Base-by-base conservation (phyloP, 2,797 vertebrate species). In the Lithobates sylvaticus region DNA sequence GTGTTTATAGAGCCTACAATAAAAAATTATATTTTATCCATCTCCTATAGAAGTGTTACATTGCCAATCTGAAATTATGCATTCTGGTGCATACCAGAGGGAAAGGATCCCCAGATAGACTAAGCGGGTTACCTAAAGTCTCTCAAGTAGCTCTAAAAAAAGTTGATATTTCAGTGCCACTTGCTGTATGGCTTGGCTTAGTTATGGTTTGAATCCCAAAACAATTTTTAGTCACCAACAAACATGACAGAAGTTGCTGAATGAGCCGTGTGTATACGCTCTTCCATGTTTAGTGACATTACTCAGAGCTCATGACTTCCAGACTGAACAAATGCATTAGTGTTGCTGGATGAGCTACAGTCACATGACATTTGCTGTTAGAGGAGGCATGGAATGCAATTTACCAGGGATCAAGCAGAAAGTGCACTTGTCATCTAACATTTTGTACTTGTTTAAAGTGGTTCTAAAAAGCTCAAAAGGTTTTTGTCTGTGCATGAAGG, bases 281-380 rank as follows among this genome's bases (percentile, higher is more conserved):
- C 34, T 21, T 23, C 23, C 16, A 72, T 42, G 13, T 65, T 44
- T 68, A 5, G 58, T 47, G 58, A 39, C 34, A 32, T 83, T 67
- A 54, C 10, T 75, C 82, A 76, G n/a, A 69, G 42, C 32, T 58
- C n/a, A 64, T 81, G 79, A 72, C 32, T 42, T 73, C 69, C 47
- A 12, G 15, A 29, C 13, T 73, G 1, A 73, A 44, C 39, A 73
- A 44, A 8, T 13, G 21, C 32, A 72, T 39, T 27, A 34, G 47
- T 34, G 16, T 15, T 36, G 13, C 67, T 39, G n/a, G 42, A 23
- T 81, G 68, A 81, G 69, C n/a, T 13, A 16, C 4, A 18, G 15
- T 72, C 47, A 61, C 36, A 16, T 81, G 79, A 81, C 2, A 1
- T 39, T 32, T 23, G 10, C 23, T 64, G 34, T 36, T 29, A 36